Conservation (phyloP, 2,888 invertebrate species). For the Drosophila cracens region DNA sequence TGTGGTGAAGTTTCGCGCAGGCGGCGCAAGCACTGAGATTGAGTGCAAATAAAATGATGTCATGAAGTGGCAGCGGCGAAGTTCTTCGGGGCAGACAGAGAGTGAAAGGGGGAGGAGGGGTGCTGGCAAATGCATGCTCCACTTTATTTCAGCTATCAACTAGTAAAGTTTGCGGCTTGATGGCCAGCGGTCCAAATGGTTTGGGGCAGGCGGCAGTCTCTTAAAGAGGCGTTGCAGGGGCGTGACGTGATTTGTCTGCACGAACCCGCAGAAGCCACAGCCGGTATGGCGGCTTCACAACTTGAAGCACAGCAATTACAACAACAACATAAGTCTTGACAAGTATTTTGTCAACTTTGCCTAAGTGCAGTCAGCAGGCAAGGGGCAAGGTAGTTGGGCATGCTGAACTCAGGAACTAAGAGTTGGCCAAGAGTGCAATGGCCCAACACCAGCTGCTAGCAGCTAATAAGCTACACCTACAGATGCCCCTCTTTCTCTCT, state of each 20-base stretch:
- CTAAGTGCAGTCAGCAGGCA: constrained; percentile 10
- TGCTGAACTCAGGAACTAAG: constrained; percentile 55
- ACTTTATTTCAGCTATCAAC: constrained; percentile 78
- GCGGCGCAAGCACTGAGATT: constrained; percentile 67
- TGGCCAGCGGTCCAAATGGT: constrained; percentile 43
- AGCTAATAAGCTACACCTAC: constrained; percentile 69
- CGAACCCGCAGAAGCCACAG: constrained; percentile 59
- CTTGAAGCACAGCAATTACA: constrained; percentile 64
- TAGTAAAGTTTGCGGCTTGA: constrained; percentile 77
- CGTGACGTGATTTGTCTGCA: constrained; percentile 59
- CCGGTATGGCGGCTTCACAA: constrained; percentile 56
- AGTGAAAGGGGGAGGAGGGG: neutral
- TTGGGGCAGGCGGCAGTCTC: constrained; percentile 24
- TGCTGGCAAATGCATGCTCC: constrained; percentile 63
- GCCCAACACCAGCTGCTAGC: constrained; percentile 19
- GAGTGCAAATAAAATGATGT: constrained; percentile 81
- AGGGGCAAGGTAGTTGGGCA: neutral
- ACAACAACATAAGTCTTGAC: constrained; percentile 64
- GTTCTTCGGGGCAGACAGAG: constrained; percentile 9
- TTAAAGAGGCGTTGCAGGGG: constrained; percentile 10
- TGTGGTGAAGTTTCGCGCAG: constrained; percentile 55
- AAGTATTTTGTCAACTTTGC: constrained; percentile 79
- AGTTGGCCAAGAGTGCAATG: constrained; percentile 38
- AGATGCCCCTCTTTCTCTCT: constrained; percentile 25
- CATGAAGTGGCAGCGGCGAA: constrained; percentile 66